Evolutionary conservation across 2,113 vertebrate species (phyloP).

Genomic region (Bubo scandiacus): DNA sequence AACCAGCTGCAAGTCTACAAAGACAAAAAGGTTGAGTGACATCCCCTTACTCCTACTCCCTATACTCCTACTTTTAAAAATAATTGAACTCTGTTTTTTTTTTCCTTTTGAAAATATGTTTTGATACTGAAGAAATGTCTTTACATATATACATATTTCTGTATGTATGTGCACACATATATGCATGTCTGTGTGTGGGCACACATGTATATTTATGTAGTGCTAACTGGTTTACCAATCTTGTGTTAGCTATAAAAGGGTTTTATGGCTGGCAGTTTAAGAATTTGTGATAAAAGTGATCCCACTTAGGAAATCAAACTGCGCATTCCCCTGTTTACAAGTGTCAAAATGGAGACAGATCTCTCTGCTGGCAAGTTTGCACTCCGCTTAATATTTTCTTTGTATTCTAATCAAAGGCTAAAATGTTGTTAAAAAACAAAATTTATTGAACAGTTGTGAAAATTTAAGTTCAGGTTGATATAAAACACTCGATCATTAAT

Average conservation of each 20-base stretch:
- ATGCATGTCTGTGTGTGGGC: background rate
- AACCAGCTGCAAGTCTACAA: background rate
- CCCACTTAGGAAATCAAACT: background rate
- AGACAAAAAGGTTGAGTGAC: background rate
- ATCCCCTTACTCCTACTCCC: background rate
- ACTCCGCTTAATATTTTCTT: background rate
- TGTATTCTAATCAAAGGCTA: background rate
- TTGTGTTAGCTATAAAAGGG: background rate
- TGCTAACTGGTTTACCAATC: background rate
- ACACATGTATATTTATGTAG: background rate
- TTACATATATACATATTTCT: background rate
- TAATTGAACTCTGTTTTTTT: background rate
- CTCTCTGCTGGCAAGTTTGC: background rate
- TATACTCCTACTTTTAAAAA: background rate
- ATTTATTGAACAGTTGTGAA: slow-evolving; percentile 21
- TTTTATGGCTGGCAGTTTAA: background rate
- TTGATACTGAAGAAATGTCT: background rate
- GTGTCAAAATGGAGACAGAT: background rate
- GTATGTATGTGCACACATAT: background rate
- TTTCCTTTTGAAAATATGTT: background rate
- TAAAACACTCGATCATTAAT: slow-evolving; percentile 7
- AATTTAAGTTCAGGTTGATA: slow-evolving; percentile 24
- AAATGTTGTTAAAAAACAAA: background rate
- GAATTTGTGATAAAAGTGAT: background rate
- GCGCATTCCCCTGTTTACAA: background rate